Evolutionary conservation across 2,113 vertebrate genomes (phyloP).

Genomic region (Amphiprion percula): DNA sequence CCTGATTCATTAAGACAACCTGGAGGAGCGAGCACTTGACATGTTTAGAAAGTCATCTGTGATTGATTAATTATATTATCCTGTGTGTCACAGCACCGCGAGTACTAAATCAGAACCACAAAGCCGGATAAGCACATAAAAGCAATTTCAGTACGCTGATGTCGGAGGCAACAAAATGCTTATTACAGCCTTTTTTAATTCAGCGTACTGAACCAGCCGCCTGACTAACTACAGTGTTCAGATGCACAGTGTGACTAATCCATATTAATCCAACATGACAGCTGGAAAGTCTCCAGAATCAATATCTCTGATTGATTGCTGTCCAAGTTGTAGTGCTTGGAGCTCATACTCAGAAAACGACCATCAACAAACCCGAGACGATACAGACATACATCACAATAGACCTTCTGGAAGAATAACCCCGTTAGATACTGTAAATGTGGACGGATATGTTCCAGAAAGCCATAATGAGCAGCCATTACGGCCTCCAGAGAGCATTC

Average conservation of each 20-base stretch:
- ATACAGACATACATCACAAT: conserved; percentile 18
- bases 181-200: conserved; percentile 56
- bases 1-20: conserved; percentile 29
- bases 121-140: conserved; percentile 69
- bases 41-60: conserved; percentile 31
- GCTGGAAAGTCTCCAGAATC: conserved; percentile 68
- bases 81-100: conserved; percentile 42
- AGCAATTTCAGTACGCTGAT: conserved; percentile 45
- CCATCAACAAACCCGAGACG: conserved; percentile 36
- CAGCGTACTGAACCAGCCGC: conserved; percentile 46
- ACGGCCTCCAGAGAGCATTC: neutral
- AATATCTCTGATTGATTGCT: conserved; percentile 73
- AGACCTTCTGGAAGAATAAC: conserved; percentile 13
- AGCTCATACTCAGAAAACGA: conserved; percentile 40
- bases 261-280: conserved; percentile 77
- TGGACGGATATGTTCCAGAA: neutral
- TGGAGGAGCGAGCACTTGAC: conserved; percentile 16
- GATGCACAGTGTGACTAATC: conserved; percentile 71
- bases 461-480: neutral
- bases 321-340: conserved; percentile 48
- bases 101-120: conserved; percentile 50
- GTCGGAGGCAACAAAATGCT: conserved; percentile 55
- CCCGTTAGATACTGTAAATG: conserved; percentile 5
- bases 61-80: conserved; percentile 60
- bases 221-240: conserved; percentile 61